phyloP scores from a whole-genome alignment of 1,140 invertebrate species.

The Papilio aristodemus region DNA sequence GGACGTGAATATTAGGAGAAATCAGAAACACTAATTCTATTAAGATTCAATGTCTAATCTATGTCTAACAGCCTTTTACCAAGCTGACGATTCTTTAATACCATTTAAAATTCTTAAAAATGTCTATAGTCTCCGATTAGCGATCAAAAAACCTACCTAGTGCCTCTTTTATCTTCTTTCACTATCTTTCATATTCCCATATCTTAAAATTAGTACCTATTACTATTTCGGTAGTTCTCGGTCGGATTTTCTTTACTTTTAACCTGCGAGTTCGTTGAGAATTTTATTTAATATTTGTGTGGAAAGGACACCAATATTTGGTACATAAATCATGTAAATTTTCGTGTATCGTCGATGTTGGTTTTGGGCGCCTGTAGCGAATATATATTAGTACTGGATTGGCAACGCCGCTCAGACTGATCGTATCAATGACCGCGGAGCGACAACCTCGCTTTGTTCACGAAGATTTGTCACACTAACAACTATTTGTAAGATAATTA shows the following conservation, averaged over 20 bases:
- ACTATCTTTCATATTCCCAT: background rate
- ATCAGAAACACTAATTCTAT: too few species aligned
- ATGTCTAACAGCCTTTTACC: background rate
- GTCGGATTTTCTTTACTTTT: background rate
- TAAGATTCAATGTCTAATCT: background rate
- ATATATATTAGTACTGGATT: conserved; percentile 9
- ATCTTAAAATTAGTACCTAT: background rate
- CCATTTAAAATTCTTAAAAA: background rate
- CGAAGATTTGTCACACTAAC: conserved; percentile 11
- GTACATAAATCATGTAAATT: conserved; percentile 13
- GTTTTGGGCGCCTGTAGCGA: conserved; percentile 14
- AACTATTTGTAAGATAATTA: conserved; percentile 19
- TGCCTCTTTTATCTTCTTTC: conserved; percentile 7
- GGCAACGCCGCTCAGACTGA: conserved; percentile 20
- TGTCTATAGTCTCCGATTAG: background rate
- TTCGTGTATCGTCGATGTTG: conserved; percentile 4
- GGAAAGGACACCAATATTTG: background rate
- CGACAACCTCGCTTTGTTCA: conserved; percentile 21
- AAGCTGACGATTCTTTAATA: background rate
- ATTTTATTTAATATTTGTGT: background rate
- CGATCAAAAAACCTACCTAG: background rate
- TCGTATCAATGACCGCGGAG: conserved; percentile 22
- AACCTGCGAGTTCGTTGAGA: background rate
- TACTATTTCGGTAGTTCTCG: background rate
- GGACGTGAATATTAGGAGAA: too few species aligned